A percentile compares a stretch with the other conserved stretches of the same genome.
Conservation (phyloP, 2,888 invertebrate genomes). For the Leptopterna dolabrata region DNA sequence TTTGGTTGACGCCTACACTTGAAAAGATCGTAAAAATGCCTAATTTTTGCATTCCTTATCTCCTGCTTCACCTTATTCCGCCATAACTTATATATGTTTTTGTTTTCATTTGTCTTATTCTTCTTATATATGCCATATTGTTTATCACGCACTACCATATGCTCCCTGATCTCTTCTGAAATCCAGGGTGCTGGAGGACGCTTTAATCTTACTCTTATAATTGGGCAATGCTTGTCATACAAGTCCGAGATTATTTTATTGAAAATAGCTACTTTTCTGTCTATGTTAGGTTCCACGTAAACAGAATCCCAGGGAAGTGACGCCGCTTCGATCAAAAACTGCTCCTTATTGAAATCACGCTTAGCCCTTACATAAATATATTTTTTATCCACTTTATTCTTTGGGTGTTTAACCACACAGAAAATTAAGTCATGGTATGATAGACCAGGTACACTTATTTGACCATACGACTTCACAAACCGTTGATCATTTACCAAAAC, state of each 20-base stretch:
- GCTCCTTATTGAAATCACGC: not conserved
- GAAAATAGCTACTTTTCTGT: not conserved
- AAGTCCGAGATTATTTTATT: not conserved
- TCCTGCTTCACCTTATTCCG: not conserved
- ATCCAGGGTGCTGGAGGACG: not conserved
- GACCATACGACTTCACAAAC: not conserved
- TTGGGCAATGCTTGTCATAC: not conserved
- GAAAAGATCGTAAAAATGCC: not conserved
- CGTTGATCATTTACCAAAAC: not conserved
- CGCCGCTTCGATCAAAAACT: not conserved
- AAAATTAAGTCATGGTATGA: not conserved
- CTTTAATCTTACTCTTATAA: not conserved
- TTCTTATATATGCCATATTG: not conserved
- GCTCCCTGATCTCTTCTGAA: not conserved
- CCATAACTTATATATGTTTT: not conserved
- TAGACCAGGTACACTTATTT: not conserved
- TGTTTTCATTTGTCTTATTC: not conserved
- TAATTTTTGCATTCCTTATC: not conserved
- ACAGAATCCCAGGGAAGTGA: not conserved
- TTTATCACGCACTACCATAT: not conserved
- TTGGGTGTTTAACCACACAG: not conserved
- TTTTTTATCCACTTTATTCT: not conserved
- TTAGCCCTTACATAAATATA: not conserved
- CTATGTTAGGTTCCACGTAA: not conserved
- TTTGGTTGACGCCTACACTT: not conserved